These are phyloP conservation scores for Serripes groenlandicus DNA, from an alignment of 2,888 invertebrate genomes.

Conservation along the genomic window DNA sequence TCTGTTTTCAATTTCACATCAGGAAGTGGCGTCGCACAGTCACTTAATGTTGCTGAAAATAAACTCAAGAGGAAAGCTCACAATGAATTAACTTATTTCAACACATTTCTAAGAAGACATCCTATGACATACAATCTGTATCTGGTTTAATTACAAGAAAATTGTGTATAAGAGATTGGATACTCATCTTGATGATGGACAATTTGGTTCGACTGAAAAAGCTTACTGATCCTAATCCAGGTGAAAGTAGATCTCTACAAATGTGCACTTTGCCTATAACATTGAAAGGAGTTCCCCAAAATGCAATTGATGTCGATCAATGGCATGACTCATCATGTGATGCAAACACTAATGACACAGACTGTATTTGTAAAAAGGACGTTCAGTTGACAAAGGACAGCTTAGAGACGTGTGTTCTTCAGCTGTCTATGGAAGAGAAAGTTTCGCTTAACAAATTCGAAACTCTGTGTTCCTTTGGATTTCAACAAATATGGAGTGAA, in stretches of 20 bases:
- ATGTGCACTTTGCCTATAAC: constrained; percentile 62
- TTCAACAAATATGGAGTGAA: not conserved
- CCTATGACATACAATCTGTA: not conserved
- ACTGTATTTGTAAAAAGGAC: constrained; percentile 17
- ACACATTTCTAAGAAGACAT: constrained; percentile 45
- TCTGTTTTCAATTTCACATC: constrained; percentile 51
- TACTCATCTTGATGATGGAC: constrained; percentile 44
- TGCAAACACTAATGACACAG: constrained; percentile 4
- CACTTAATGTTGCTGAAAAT: constrained; percentile 32
- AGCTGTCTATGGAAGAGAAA: not conserved
- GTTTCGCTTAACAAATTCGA: not conserved
- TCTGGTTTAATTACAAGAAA: not conserved
- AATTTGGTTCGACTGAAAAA: constrained; percentile 40
- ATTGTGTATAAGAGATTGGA: constrained; percentile 29
- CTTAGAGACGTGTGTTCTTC: not conserved
- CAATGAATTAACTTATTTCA: constrained; percentile 48
- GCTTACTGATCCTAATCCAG: constrained; percentile 35
- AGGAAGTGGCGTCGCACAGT: constrained; percentile 22
- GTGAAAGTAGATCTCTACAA: constrained; percentile 41
- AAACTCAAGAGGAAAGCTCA: constrained; percentile 30
- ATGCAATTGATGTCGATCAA: constrained; percentile 33
- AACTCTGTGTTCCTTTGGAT: not conserved
- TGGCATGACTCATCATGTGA: constrained; percentile 49
- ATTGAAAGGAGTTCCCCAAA: constrained; percentile 44
- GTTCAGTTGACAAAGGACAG: not conserved